phyloP scores from a whole-genome alignment of 2,797 vertebrate species.

The Capromys pilorides region DNA sequence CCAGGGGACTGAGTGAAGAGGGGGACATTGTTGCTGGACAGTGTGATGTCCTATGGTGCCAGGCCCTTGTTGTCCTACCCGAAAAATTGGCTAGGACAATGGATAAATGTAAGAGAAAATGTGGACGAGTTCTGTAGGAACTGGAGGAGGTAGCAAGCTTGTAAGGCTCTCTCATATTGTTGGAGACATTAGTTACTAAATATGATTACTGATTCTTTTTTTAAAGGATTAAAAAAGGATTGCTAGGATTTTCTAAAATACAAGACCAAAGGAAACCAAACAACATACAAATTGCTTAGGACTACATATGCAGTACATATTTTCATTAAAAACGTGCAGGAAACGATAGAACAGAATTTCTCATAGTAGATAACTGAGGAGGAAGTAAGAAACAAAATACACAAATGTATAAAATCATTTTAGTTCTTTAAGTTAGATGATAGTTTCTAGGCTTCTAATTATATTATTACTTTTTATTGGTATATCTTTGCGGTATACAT shows the following conservation, averaged over 20 bases:
- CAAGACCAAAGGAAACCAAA: not conserved
- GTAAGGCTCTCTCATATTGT: not conserved
- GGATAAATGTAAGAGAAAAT: not conserved
- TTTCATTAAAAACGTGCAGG: slow-evolving; percentile 1
- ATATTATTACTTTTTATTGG: not conserved
- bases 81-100: too few relatives aligned
- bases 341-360: not conserved
- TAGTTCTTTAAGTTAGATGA: not conserved
- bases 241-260: not conserved
- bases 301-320: not conserved
- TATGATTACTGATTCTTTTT: not conserved
- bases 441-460: not conserved
- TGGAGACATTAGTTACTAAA: not conserved
- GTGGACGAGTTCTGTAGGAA: not conserved
- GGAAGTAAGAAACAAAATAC: not conserved
- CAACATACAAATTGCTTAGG: not conserved
- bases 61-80: not conserved
- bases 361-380: not conserved
- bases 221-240: too few relatives aligned
- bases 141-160: not conserved
- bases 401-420: not conserved
- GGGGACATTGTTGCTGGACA: not conserved
- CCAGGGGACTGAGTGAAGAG: not conserved
- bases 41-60: not conserved
- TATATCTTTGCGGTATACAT: not conserved